Conservation (phyloP, 2,888 invertebrate genomes). For the Tridacna gigas region DNA sequence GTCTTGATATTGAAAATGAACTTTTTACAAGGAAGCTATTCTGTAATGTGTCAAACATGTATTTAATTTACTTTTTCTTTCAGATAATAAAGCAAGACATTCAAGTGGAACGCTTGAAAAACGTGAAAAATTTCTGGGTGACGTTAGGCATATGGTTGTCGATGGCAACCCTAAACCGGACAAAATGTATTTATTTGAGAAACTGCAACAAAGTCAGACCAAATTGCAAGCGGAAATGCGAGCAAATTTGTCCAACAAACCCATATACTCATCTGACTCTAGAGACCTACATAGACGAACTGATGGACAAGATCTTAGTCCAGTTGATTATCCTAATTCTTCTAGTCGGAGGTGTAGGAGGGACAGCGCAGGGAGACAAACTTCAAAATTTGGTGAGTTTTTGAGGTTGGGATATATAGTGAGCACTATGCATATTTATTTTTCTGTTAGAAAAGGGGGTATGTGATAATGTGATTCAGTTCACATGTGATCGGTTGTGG, state of each 20-base stretch:
- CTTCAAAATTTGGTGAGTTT: slow-evolving; percentile 69
- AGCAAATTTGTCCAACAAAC: slow-evolving; percentile 48
- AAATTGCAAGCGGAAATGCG: slow-evolving; percentile 64
- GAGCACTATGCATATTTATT: too few species aligned
- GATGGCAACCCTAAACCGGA: slow-evolving; percentile 72
- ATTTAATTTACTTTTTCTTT: not conserved
- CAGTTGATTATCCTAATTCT: slow-evolving; percentile 56
- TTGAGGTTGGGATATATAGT: slow-evolving; percentile 16
- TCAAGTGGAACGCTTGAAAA: slow-evolving; percentile 63
- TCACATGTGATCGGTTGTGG: slow-evolving; percentile 2
- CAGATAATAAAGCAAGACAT: slow-evolving; percentile 62
- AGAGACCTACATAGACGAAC: slow-evolving; percentile 50
- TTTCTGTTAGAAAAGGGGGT: not conserved
- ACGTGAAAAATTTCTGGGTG: slow-evolving; percentile 64
- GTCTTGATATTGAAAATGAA: too few species aligned
- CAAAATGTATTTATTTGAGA: slow-evolving; percentile 72
- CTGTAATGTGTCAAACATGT: too few species aligned
- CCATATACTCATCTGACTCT: slow-evolving; percentile 43
- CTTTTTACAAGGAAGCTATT: too few species aligned
- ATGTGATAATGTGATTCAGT: not conserved
- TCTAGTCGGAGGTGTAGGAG: slow-evolving; percentile 66
- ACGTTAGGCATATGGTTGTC: slow-evolving; percentile 61
- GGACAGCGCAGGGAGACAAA: slow-evolving; percentile 69
- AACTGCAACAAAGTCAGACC: slow-evolving; percentile 72
- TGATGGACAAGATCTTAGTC: slow-evolving; percentile 37